These are phyloP conservation scores for Porites rus DNA, from an alignment of 92 coral and sea anemone species.

Conservation along the genomic window DNA sequence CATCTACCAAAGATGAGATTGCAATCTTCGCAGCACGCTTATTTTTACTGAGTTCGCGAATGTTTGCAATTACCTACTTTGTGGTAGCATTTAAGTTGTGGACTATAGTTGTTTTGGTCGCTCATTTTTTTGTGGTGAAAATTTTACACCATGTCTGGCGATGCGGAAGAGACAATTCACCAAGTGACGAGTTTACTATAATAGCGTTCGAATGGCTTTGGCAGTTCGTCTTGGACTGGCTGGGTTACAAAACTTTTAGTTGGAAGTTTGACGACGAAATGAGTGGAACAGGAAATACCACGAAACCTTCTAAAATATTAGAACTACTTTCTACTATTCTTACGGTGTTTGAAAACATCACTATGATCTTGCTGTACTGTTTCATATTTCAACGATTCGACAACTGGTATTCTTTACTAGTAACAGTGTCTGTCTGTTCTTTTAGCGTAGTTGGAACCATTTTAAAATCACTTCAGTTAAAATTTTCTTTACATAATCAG, in stretches of 20 bases:
- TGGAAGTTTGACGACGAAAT: not conserved
- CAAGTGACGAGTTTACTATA: not conserved
- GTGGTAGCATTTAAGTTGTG: not conserved
- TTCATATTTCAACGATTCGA: not conserved
- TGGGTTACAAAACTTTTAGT: not conserved
- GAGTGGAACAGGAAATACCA: not conserved
- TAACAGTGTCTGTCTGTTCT: conserved; percentile 13
- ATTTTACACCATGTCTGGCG: not conserved
- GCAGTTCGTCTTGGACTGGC: not conserved
- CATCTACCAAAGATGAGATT: not conserved
- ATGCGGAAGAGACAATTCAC: not conserved
- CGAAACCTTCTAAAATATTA: not conserved
- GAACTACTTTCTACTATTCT: not conserved
- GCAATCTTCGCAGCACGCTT: not conserved
- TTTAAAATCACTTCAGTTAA: not conserved
- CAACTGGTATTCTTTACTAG: not conserved
- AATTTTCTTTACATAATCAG: not conserved
- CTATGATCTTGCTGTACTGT: not conserved
- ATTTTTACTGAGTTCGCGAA: conserved; percentile 2
- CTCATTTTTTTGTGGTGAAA: not conserved
- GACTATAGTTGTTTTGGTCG: not conserved
- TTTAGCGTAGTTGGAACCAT: not conserved
- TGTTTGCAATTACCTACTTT: conserved; percentile 22
- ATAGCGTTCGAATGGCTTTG: not conserved
- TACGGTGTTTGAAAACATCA: not conserved